A percentile compares a stretch with the other conserved stretches of the same genome.
Evolutionary conservation across 2,113 vertebrate genomes (phyloP).

Genomic region (Notothenia rossii): DNA sequence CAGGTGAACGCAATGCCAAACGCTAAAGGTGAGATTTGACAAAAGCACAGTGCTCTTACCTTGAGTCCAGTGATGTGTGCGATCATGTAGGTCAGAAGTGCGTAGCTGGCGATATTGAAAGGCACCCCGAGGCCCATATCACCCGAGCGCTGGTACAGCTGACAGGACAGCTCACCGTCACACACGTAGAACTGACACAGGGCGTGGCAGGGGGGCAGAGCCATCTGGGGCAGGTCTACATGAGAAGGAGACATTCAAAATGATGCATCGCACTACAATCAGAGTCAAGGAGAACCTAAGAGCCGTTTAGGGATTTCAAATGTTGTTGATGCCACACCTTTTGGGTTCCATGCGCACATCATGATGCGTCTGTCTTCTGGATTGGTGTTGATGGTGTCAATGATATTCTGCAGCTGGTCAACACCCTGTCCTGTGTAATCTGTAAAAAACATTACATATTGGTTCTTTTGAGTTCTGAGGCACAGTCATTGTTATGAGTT

Average conservation of each 20-base stretch:
- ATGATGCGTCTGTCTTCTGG: slow-evolving; percentile 97
- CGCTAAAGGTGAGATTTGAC: background rate
- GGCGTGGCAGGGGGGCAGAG: slow-evolving; percentile 94
- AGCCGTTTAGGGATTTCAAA: fast-evolving
- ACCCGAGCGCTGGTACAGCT: slow-evolving; percentile 95
- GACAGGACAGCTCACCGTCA: slow-evolving; percentile 94
- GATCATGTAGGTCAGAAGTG: slow-evolving; percentile 97
- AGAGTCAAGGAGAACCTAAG: background rate
- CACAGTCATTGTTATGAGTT: background rate
- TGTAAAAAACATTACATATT: slow-evolving; percentile 54
- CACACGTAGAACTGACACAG: slow-evolving; percentile 96
- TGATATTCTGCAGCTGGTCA: slow-evolving; percentile 94
- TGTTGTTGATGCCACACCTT: slow-evolving; percentile 55
- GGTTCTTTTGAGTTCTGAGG: background rate
- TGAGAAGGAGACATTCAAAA: background rate
- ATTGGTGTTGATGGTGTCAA: slow-evolving; percentile 93
- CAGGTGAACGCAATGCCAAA: background rate
- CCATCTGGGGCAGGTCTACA: slow-evolving; percentile 93
- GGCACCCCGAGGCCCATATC: slow-evolving; percentile 98
- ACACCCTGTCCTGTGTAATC: slow-evolving; percentile 96
- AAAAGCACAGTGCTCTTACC: slow-evolving; percentile 72
- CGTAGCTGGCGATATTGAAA: slow-evolving; percentile 98
- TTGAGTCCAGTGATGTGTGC: slow-evolving; percentile 94
- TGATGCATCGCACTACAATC: background rate
- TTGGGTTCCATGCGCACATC: slow-evolving; percentile 94